Conservation (phyloP, 2,888 invertebrate species). For the Epirrita christyi region DNA sequence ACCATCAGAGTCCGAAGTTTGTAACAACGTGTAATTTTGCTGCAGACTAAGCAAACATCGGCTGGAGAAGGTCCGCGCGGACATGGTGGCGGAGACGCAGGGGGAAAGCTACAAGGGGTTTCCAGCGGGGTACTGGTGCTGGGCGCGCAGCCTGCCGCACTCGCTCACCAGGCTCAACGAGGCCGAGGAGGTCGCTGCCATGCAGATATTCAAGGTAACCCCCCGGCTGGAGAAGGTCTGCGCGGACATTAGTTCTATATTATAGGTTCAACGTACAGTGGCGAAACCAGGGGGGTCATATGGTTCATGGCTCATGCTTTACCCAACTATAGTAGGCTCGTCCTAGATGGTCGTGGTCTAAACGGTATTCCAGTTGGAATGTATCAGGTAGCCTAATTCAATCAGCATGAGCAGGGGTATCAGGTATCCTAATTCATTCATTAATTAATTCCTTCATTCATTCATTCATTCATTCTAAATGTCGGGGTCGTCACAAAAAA, state of each 20-base stretch:
- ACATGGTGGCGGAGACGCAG: conserved; percentile 85
- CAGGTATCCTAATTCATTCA: too few relatives aligned
- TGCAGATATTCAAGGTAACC: conserved; percentile 92
- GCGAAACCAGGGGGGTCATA: conserved; percentile 91
- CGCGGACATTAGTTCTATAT: conserved; percentile 67
- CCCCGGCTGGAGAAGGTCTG: conserved; percentile 88
- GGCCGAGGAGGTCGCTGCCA: conserved; percentile 93
- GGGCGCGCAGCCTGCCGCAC: conserved; percentile 92
- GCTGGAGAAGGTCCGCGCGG: conserved; percentile 87
- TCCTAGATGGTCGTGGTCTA: too few relatives aligned
- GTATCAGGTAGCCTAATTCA: too few relatives aligned
- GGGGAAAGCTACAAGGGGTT: conserved; percentile 95
- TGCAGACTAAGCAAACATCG: conserved; percentile 91
- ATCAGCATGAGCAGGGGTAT: too few relatives aligned
- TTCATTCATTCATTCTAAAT: too few relatives aligned
- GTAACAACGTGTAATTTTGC: neutral
- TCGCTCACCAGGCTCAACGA: conserved; percentile 94
- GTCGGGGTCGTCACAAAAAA: too few relatives aligned
- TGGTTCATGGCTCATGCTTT: too few relatives aligned
- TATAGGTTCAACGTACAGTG: too few relatives aligned
- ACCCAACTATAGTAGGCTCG: too few relatives aligned
- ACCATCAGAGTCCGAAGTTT: neutral
- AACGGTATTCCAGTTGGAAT: too few relatives aligned
- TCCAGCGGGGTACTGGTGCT: conserved; percentile 95
- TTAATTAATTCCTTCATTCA: too few relatives aligned